Evolutionary conservation across 2,797 vertebrate genomes (phyloP), one percentile per base, ranked within the genome.

Genomic region (Acanthurus leucopareius): DNA sequence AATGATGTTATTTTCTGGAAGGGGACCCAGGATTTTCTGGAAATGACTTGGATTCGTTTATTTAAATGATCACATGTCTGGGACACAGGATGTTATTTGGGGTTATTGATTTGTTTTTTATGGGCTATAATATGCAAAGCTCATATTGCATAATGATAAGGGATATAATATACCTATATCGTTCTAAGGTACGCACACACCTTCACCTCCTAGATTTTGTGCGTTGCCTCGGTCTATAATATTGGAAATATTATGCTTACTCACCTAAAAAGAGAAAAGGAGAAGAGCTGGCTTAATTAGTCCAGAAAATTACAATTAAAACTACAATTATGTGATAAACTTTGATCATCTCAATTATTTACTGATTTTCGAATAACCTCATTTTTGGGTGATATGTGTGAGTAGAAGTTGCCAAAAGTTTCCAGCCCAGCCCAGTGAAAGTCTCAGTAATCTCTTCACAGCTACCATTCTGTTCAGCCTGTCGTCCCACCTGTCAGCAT

Each of bases 401-500:
- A 69, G n/a, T 28, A 16, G 40, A 16, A 52, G 17, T 54, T 64
- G 1, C 52, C 75, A 49, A 78, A 56, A 77, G 58, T 79, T 44
- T 77, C 32, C n/a, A 38, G 49, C 42, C 60, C 70, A 67, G 22
- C 63, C 69, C 66, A 63, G 73, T 66, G 57, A 83, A 84, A 82
- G 60, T 75, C 75, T 88, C 54, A 52, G 58, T 51, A 65, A 61
- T 74, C 49, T 49, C 15, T 48, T n/a, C 17, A 19, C 45, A 52
- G 75, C 49, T 61, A 52, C 72, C 72, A 72, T 52, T 47, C 47
- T 28, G 49, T 61, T 35, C 10, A 47, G 52, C 79, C 67, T 74
- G 42, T 54, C 62, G 19, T 67, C 69, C 78, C 93, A 94, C 93
- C 94, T 94, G 93, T 92, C 89, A 80, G 79, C 75, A 28, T 91